Percentiles rank a stretch among this genome's conserved stretches.
phyloP scores from a whole-genome alignment of 2,113 vertebrate genomes.

The Myiozetetes cayanensis region DNA sequence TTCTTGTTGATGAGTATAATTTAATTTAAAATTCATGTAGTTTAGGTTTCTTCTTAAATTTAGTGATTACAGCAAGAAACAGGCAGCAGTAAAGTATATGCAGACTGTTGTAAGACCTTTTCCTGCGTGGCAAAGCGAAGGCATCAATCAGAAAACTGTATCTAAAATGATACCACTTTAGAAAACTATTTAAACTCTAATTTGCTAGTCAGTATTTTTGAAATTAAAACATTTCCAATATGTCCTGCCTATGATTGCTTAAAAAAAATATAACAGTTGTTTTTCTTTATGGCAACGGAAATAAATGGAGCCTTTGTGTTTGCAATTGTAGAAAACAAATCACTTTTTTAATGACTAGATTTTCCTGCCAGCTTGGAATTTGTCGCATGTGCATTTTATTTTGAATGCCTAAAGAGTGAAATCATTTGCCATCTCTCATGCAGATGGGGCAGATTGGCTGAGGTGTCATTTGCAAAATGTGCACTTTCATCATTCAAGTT shows the following conservation, averaged over 20 bases:
- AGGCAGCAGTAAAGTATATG: not conserved
- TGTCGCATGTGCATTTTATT: constrained; percentile 55
- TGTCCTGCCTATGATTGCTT: constrained; percentile 56
- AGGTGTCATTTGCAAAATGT: constrained; percentile 54
- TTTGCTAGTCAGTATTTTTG: constrained; percentile 51
- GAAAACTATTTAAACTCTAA: constrained; percentile 64
- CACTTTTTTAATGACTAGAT: constrained; percentile 71
- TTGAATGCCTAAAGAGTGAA: constrained; percentile 61
- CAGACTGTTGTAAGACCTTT: constrained; percentile 13
- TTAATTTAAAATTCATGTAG: not conserved
- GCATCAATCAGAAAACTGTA: constrained; percentile 41
- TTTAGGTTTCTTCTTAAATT: not conserved
- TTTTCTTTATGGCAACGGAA: constrained; percentile 56
- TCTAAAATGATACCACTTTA: constrained; percentile 54
- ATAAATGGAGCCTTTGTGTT: constrained; percentile 60
- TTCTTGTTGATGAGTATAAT: not conserved
- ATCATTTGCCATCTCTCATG: not conserved
- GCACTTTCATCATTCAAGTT: not conserved
- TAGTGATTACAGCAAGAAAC: not conserved
- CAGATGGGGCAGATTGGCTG: constrained; percentile 19
- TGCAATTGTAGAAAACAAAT: constrained; percentile 68
- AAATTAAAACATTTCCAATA: constrained; percentile 70
- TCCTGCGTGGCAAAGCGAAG: not conserved
- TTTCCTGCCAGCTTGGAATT: constrained; percentile 68
- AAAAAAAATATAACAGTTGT: constrained; percentile 44